A percentile compares a stretch with the other conserved stretches of the same genome.
Evolutionary conservation across 2,113 vertebrate genomes (phyloP).

Genomic region (Prochilodus magdalenae): DNA sequence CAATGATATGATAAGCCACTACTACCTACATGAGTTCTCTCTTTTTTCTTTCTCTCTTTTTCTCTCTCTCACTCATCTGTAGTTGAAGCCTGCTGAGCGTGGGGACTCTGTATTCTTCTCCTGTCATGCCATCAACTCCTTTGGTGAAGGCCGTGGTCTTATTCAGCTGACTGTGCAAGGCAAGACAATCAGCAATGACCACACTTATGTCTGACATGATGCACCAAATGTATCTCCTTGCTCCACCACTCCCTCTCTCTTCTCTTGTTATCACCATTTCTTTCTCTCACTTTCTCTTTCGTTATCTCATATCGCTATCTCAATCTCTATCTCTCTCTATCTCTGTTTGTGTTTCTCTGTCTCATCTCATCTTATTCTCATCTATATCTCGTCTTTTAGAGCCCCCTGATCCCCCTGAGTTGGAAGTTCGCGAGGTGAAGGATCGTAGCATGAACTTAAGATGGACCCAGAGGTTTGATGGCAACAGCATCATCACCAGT

Average conservation of each 20-base stretch:
- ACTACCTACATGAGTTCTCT: background rate
- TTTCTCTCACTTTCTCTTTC: slow-evolving; percentile 5
- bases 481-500: slow-evolving; percentile 98
- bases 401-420: slow-evolving; percentile 94
- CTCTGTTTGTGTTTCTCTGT: slow-evolving; percentile 14
- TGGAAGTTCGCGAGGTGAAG: slow-evolving; percentile 96
- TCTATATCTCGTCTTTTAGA: slow-evolving; percentile 77
- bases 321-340: background rate
- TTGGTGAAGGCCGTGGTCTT: slow-evolving; percentile 95
- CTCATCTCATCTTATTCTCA: slow-evolving; percentile 3
- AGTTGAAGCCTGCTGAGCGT: slow-evolving; percentile 95
- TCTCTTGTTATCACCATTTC: background rate
- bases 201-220: slow-evolving; percentile 40
- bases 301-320: background rate
- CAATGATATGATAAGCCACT: too few relatives aligned
- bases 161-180: slow-evolving; percentile 99
- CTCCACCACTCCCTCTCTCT: slow-evolving; percentile 8
- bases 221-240: slow-evolving; percentile 29
- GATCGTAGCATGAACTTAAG: slow-evolving; percentile 97
- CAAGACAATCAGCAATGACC: slow-evolving; percentile 56
- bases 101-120: slow-evolving; percentile 99
- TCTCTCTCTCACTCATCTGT: slow-evolving; percentile 5
- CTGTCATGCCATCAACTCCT: slow-evolving; percentile 98
- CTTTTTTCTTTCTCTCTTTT: background rate
- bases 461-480: slow-evolving; percentile 97